Evolutionary conservation across 2,797 vertebrate genomes (phyloP).

Genomic region (Falco peregrinus): DNA sequence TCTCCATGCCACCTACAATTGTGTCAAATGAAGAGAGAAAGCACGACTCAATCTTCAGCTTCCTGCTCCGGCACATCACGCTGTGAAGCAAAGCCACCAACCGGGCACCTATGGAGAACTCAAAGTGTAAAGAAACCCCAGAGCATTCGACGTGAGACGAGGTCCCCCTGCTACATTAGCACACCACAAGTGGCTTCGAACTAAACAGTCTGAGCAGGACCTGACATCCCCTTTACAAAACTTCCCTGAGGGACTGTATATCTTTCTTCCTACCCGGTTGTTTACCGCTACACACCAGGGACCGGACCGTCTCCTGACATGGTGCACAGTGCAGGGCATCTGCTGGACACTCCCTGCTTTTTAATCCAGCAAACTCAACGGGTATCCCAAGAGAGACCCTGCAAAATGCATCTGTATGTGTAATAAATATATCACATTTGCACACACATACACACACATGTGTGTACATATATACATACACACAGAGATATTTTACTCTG

Average conservation of each 20-base stretch:
- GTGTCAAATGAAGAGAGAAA: conserved; percentile 38
- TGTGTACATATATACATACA: neutral
- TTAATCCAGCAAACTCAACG: neutral
- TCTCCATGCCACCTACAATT: neutral
- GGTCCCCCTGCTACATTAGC: conserved; percentile 11
- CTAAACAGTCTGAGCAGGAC: neutral
- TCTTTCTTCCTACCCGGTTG: neutral
- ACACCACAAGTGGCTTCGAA: neutral
- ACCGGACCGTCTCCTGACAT: neutral
- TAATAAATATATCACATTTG: neutral
- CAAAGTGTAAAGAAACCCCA: neutral
- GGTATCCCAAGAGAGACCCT: neutral
- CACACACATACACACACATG: neutral
- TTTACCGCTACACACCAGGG: neutral
- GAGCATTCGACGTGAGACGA: neutral
- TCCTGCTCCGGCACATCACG: neutral
- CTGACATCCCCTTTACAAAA: neutral
- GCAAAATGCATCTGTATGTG: neutral
- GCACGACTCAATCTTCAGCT: neutral
- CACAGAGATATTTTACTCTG: neutral
- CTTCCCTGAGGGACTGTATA: neutral
- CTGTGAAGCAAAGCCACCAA: conserved; percentile 42
- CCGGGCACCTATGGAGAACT: neutral
- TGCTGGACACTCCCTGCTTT: neutral
- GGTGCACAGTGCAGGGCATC: neutral